Percentiles rank a stretch among this genome's conserved stretches.
Conservation (phyloP, 2,797 vertebrate species). For the Brotogeris chrysoptera region DNA sequence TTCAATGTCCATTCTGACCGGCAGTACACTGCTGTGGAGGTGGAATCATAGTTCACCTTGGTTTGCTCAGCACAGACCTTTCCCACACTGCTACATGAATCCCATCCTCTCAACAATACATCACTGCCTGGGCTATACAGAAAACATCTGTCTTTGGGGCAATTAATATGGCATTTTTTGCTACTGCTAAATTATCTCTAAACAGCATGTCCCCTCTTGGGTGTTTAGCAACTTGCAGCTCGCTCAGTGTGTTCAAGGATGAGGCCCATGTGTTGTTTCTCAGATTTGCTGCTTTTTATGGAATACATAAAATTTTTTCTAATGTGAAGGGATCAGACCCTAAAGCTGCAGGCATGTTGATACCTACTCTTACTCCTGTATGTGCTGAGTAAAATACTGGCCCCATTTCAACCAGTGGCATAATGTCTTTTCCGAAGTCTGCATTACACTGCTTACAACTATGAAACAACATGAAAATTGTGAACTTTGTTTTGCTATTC, state of each 20-base stretch:
- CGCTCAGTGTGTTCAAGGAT: accelerated
- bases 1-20: not conserved
- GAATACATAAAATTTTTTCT: not conserved
- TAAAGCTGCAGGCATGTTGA: not conserved
- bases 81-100: not conserved
- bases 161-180: not conserved
- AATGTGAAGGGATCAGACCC: not conserved
- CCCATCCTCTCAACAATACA: not conserved
- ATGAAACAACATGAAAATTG: accelerated
- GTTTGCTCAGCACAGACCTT: not conserved
- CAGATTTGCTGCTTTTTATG: not conserved
- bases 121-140: not conserved
- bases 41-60: not conserved
- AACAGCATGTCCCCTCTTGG: not conserved
- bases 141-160: not conserved
- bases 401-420: not conserved
- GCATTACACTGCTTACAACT: not conserved
- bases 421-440: not conserved
- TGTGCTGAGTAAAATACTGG: not conserved
- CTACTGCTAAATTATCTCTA: not conserved
- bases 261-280: accelerated
- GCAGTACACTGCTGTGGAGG: not conserved
- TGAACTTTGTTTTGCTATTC: not conserved
- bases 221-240: not conserved
- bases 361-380: not conserved